phyloP scores from a whole-genome alignment of 2,797 vertebrate species.

The Scarus forsteni region DNA sequence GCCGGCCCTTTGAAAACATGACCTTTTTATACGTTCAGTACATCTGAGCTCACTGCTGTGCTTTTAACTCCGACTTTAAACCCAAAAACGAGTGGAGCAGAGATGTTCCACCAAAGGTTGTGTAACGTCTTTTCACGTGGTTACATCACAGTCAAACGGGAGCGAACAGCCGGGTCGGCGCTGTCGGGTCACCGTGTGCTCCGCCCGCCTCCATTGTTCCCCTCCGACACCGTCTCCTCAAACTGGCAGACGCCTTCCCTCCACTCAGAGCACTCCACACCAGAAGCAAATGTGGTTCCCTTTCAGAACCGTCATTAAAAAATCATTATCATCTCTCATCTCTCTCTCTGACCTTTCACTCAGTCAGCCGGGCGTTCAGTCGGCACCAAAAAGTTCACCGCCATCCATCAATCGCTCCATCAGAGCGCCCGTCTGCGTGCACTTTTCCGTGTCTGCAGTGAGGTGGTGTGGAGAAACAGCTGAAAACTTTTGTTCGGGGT shows the following conservation, averaged over 20 bases:
- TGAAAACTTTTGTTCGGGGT: not conserved
- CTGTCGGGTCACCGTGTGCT: conserved; percentile 11
- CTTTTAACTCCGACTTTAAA: conserved; percentile 40
- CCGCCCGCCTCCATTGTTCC: conserved; percentile 1
- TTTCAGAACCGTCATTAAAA: conserved; percentile 81
- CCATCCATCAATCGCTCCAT: conserved; percentile 67
- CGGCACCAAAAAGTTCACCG: conserved; percentile 59
- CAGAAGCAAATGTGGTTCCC: conserved; percentile 71
- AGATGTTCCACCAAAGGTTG: conserved; percentile 34
- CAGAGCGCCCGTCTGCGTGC: conserved; percentile 43
- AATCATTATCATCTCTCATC: conserved; percentile 81
- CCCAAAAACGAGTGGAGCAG: conserved; percentile 13
- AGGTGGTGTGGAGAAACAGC: not conserved
- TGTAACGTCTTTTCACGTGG: not conserved
- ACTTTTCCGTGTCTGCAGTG: not conserved
- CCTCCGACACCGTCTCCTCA: conserved; percentile 25
- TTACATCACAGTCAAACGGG: conserved; percentile 27
- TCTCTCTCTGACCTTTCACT: conserved; percentile 77
- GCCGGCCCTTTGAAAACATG: conserved; percentile 36
- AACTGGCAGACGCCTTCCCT: conserved; percentile 13
- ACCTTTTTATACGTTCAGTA: conserved; percentile 27
- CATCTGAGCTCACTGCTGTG: conserved; percentile 29
- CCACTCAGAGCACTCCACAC: conserved; percentile 37
- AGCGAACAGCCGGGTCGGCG: not conserved
- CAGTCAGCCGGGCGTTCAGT: conserved; percentile 67